Conservation (phyloP, 2,888 invertebrate species). For the Axea sp. region DNA sequence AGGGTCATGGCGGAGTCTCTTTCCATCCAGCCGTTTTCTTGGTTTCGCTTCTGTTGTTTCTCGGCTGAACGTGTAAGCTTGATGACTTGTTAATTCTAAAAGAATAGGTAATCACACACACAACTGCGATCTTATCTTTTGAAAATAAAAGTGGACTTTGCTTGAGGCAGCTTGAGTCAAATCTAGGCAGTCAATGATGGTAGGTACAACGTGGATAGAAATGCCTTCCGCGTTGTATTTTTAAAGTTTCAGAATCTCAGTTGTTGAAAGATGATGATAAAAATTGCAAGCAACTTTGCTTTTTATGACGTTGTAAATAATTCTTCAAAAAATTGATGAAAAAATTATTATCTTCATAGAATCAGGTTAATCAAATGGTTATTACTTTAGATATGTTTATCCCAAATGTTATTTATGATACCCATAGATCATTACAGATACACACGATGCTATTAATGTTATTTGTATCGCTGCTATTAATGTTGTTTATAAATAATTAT, state of each 20-base stretch:
- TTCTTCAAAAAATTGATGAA: no score
- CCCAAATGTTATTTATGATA: no score
- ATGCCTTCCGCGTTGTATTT: neutral
- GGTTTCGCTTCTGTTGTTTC: constrained; percentile 49
- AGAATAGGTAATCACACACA: constrained; percentile 73
- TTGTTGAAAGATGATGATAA: no score
- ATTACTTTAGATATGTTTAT: no score
- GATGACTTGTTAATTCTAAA: constrained; percentile 73
- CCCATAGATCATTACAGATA: no score
- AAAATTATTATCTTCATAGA: no score
- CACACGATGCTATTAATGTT: no score
- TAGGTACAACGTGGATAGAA: constrained; percentile 14
- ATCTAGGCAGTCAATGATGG: constrained; percentile 40
- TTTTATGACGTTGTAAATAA: no score
- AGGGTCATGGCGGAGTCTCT: constrained; percentile 36
- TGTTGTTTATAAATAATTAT: no score
- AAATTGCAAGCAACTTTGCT: no score
- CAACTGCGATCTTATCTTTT: constrained; percentile 47
- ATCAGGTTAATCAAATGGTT: no score
- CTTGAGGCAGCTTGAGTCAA: constrained; percentile 29
- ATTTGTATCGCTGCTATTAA: no score
- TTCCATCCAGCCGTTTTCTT: constrained; percentile 60
- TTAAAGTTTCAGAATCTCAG: neutral
- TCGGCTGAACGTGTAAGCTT: constrained; percentile 63
- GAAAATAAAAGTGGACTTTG: constrained; percentile 53